Percentiles rank a stretch among this genome's conserved stretches.
phyloP scores from a whole-genome alignment of 1,140 invertebrate genomes.

The Leptopilina boulardi region DNA sequence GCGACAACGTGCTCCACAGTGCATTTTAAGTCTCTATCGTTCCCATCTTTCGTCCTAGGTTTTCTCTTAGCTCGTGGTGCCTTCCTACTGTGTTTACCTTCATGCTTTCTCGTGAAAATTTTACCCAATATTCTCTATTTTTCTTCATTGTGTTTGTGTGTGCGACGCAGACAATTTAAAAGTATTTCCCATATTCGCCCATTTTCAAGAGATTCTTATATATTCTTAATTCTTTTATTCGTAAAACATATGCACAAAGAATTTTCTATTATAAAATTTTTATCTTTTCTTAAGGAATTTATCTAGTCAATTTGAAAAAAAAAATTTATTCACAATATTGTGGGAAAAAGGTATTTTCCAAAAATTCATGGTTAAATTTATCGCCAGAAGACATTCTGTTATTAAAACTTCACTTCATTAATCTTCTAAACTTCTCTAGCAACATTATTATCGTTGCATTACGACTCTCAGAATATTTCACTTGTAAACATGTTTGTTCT shows the following conservation, averaged over 20 bases:
- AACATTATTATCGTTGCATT: not conserved
- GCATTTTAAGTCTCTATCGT: slow-evolving; percentile 31
- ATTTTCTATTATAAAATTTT: no score
- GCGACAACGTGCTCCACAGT: slow-evolving; percentile 20
- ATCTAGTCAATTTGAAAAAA: no score
- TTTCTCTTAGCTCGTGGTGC: not conserved
- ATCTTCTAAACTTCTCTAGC: not conserved
- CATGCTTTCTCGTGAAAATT: slow-evolving; percentile 2
- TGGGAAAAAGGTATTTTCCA: not conserved
- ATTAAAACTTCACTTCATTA: not conserved
- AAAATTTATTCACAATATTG: no score
- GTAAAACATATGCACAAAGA: no score
- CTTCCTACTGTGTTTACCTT: not conserved
- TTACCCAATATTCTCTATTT: not conserved
- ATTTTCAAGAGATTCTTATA: not conserved
- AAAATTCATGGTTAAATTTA: not conserved
- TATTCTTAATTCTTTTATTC: not conserved
- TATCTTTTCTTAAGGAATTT: no score
- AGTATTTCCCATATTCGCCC: not conserved
- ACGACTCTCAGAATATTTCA: not conserved
- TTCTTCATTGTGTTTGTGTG: not conserved
- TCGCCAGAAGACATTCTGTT: not conserved
- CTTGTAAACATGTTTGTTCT: not conserved
- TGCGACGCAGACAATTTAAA: not conserved
- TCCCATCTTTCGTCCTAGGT: slow-evolving; percentile 1